Conservation (phyloP, 2,797 vertebrate species). For the Channa striata region DNA sequence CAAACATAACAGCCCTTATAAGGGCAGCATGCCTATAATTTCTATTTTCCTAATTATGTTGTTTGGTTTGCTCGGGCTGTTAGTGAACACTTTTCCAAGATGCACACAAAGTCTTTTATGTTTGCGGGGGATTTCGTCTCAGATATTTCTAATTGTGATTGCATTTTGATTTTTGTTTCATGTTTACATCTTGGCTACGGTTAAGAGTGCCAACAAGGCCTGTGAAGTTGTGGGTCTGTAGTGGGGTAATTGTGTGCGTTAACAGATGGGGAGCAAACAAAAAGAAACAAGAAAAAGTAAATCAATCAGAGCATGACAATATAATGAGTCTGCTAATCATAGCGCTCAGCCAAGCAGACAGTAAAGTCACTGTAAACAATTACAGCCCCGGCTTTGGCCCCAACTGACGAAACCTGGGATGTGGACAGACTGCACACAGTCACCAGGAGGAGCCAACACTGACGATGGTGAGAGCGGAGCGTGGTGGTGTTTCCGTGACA, state of each 20-base stretch:
- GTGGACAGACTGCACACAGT: neutral
- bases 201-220: conserved; percentile 38
- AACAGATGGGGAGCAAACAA: conserved; percentile 73
- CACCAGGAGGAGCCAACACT: neutral
- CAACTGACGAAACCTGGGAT: conserved; percentile 22
- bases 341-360: conserved; percentile 58
- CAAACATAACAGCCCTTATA: conserved; percentile 39
- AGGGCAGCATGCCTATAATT: conserved; percentile 31
- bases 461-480: no score
- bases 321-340: conserved; percentile 82
- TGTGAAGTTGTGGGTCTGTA: conserved; percentile 57
- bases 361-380: conserved; percentile 58
- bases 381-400: conserved; percentile 33
- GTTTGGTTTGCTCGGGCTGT: neutral
- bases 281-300: conserved; percentile 3
- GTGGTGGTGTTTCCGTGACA: no score
- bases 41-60: conserved; percentile 22
- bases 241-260: conserved; percentile 47
- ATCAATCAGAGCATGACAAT: conserved; percentile 72
- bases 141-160: conserved; percentile 27
- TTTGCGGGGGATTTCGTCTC: conserved; percentile 1
- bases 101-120: conserved; percentile 4
- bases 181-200: conserved; percentile 24
- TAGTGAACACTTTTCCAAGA: conserved; percentile 16
- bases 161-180: conserved; percentile 8